These are phyloP conservation scores for Cerastoderma edule DNA, from an alignment of 2,888 invertebrate species.

Conservation along the genomic window DNA sequence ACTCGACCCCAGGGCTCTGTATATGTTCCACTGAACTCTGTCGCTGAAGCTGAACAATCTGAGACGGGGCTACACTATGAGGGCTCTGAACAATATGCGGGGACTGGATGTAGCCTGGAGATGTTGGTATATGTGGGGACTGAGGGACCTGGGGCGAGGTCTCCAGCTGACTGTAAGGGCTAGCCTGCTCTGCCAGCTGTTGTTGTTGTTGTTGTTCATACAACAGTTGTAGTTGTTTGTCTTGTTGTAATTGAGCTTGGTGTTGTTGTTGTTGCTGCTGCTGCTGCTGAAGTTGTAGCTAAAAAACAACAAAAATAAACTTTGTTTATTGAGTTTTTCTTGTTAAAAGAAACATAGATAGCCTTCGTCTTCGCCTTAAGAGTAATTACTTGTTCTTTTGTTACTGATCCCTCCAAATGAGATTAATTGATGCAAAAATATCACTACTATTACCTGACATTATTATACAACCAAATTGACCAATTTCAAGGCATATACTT, in stretches of 20 bases:
- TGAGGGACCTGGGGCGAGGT: constrained; percentile 54
- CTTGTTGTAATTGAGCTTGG: constrained; percentile 58
- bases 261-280: constrained; percentile 65
- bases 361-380: too few species aligned
- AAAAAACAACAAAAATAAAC: too few species aligned
- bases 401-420: too few species aligned
- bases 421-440: too few species aligned
- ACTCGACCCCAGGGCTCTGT: constrained; percentile 42
- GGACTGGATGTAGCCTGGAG: constrained; percentile 50
- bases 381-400: too few species aligned
- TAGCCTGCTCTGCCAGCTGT: constrained; percentile 35
- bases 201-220: constrained; percentile 50
- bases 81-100: constrained; percentile 41
- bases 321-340: too few species aligned
- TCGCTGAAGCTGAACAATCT: constrained; percentile 58
- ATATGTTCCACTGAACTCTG: constrained; percentile 60
- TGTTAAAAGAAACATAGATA: too few species aligned
- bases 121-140: constrained; percentile 53
- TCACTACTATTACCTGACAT: too few species aligned
- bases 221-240: constrained; percentile 57
- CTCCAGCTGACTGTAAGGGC: constrained; percentile 13
- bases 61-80: constrained; percentile 46
- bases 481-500: too few species aligned
- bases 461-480: too few species aligned
- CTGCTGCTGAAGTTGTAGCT: constrained; percentile 52